Percentiles rank a stretch among this genome's conserved stretches.
Conservation (phyloP, 2,797 vertebrate species). For the Cynopterus sphinx region DNA sequence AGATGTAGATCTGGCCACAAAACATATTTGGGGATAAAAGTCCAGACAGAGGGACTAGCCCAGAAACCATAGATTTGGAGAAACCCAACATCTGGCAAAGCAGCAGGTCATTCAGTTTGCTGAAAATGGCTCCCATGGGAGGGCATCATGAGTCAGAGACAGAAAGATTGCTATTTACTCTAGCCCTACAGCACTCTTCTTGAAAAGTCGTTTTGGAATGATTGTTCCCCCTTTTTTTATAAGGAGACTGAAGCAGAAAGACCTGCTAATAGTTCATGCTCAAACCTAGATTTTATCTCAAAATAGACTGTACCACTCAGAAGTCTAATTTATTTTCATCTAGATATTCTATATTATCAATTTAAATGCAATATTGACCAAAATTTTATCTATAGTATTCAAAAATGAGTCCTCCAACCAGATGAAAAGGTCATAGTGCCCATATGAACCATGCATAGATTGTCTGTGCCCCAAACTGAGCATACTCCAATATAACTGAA, state of each 20-base stretch:
- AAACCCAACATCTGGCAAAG: background rate
- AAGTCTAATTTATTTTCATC: background rate
- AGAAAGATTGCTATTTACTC: background rate
- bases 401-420: background rate
- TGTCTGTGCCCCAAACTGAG: background rate
- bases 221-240: background rate
- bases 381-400: background rate
- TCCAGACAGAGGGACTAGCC: background rate
- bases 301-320: background rate
- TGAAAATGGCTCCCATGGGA: background rate
- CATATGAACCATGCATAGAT: background rate
- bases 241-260: background rate
- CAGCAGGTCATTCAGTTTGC: background rate
- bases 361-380: slow-evolving; percentile 4
- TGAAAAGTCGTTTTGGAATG: background rate
- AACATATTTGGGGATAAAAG: background rate
- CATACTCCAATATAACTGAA: background rate
- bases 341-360: background rate
- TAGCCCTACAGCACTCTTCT: background rate
- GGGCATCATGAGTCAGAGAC: background rate
- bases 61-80: background rate
- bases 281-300: background rate
- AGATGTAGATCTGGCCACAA: background rate
- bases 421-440: background rate
- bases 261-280: background rate